Base-by-base conservation (phyloP, 1,140 invertebrate genomes). In the Drosophila hydei region DNA sequence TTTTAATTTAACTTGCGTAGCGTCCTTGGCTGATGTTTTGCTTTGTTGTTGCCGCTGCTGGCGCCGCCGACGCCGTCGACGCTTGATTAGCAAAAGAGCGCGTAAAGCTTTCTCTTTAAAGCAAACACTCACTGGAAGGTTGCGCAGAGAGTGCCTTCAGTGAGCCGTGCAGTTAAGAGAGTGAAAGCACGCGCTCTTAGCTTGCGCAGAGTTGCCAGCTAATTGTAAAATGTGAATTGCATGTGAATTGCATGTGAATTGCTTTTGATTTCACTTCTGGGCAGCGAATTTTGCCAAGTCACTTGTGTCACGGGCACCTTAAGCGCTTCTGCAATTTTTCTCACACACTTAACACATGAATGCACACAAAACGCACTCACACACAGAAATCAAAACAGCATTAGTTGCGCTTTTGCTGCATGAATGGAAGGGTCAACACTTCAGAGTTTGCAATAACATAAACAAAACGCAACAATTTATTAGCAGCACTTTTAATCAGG, bases 331-430 rank as follows among this genome's bases (percentile, higher is more conserved):
- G 38, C 48, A 59, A 60, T 68, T 51, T 69, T 69, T 47, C 67
- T 36, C 67, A 70, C 59, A 70, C 50, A 54, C 62, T 59, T 72
- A 50, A 51, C 69, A 59, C 62, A 38, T 67, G 54, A 72, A 45
- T 67, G 54, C 30, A 68, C 43, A 61, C 27, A 40, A 38, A 40
- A 27, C 19, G 14, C 30, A 40, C 21, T 9, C 40, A 27, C 14
- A 21, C 45, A 70, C 30, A 58, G 14, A 48, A 80, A 77, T 80
- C 65, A 64, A 64, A 65, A 61, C 61, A 65, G 76, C 79, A 87
- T 85, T 85, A 85, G 74, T 87, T 81, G 81, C 78, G 62, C 81
- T 80, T 80, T 85, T 68, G 18, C 63, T 45, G n/a, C 55, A 25
- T 45, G 33, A 58, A 65, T 48, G 33, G 25, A 27, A 27, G 45